Base-by-base conservation (phyloP, 2,888 invertebrate genomes). In the Polydrusus tereticollis region DNA sequence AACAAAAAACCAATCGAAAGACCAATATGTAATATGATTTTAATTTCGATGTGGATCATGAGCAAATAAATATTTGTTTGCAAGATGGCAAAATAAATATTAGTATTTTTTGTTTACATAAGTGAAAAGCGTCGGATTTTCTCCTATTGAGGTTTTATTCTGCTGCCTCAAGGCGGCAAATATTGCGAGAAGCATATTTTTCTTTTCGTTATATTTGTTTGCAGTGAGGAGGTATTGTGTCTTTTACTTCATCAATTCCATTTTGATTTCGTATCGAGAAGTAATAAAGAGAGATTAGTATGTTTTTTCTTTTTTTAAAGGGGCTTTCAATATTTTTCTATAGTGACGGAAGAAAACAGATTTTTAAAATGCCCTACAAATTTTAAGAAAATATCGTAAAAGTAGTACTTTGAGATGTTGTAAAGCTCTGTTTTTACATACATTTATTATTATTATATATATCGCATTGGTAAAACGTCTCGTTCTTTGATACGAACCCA, bases 41-140 rank as follows among this genome's bases (percentile, higher is more conserved):
- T 69, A 69, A 69, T 69, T 69, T 69, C 69, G 57, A 57, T 69
- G 23, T 69, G 20, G 63, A 69, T 55, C 63, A 43, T 57, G 55
- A 43, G 21, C 36, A 50, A 50, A 50, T 29, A 60, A 60, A 52
- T 69, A 69, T 69, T 69, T 69, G 69, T 63, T 69, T 55, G 52
- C 63, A 20, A 45, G 69, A 52, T 55, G 60, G 52, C 20, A 63
- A 57, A 69, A 69, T 55, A 63, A 69, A 69, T 63, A 69, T 69
- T 69, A 69, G 63, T 63, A 29, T 69, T 57, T 69, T 63, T 69
- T 41, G 63, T 63, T 69, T 69, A 55, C 20, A 16, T 45, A 69
- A 63, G 63, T 50, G 55, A 52, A 52, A 52, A 52, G 16, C 26
- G 52, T 29, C 10, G 29, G 29, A 52, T 63, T 57, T 50, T 63